Evolutionary conservation across 2,113 vertebrate genomes (phyloP), one percentile per base, ranked within the genome.

Genomic region (Python bivittatus): DNA sequence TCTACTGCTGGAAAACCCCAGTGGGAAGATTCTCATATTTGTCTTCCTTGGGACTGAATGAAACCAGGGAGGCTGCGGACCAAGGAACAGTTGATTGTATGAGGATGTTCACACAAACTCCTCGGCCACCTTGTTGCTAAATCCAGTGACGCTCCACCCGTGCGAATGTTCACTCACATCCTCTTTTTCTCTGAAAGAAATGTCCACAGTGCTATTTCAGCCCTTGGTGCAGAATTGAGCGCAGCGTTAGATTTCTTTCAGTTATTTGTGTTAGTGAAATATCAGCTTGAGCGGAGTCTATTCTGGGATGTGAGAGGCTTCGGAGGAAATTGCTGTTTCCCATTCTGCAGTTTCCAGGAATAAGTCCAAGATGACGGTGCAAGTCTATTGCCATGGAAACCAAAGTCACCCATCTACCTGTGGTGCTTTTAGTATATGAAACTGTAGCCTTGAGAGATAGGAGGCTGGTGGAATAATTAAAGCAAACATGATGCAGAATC

Each of bases 351-450:
- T 96, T 96, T 94, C 91, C 94, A 92, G 92, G 93, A 96, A 89
- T 96, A 95, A 89, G 86, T 96, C 93, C 0, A 53, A 96, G 94
- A 96, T 94, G 94, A 95, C 96, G 96, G 96, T 96, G 97, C 92
- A 93, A 94, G 92, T 88, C 94, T 92, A 92, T 96, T 96, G 95
- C 95, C 94, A 96, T 96, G 95, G 96, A 95, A 96, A 96, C 97
- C 15, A 54, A 90, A 33, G 57, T 84, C 88, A 29, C 93, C 88
- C 92, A 95, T 93, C 91, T 94, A 96, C 92, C 94, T 93, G 72
- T 86, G 68, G 91, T 0, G 6, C 92, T 95, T 33, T 87, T 38
- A 88, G 89, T 92, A 91, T 48, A 72, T 92, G 95, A 84, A 95
- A 94, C 61, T 94, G 91, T 95, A 94, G 95, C 94, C 93, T 94